Evolutionary conservation across 2,113 vertebrate genomes (phyloP).

Genomic region (Lepisosteus osseus): DNA sequence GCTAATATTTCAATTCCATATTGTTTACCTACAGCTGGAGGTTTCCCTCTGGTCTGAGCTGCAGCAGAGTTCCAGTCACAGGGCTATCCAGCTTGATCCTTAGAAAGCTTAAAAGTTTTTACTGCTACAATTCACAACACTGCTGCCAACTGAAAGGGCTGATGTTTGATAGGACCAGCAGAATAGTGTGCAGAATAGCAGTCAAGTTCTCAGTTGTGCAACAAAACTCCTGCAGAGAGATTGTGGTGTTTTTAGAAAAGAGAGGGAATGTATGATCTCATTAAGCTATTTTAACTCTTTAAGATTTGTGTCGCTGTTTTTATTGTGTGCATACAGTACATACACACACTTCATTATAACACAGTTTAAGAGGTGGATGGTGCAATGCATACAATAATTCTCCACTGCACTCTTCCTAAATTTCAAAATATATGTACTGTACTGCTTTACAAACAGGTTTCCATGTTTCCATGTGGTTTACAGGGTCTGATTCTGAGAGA

Average conservation of each 20-base stretch:
- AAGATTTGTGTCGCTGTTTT: conserved; percentile 40
- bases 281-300: no score
- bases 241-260: no score
- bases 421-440: no score
- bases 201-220: no score
- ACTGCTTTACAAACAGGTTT: no score
- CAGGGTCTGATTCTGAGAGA: no score
- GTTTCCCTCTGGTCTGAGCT: conserved; percentile 40
- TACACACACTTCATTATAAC: conserved; percentile 57
- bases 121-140: not conserved
- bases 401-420: no score
- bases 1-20: conserved; percentile 76
- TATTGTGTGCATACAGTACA: conserved; percentile 64
- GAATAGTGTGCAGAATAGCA: no score
- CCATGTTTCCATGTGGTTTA: no score
- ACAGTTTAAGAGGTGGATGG: conserved; percentile 74
- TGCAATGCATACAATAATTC: conserved; percentile 64
- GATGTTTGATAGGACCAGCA: conserved; percentile 24
- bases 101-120: not conserved
- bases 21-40: conserved; percentile 62
- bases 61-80: conserved; percentile 35
- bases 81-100: not conserved
- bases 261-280: no score
- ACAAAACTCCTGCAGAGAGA: no score
- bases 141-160: not conserved